Base-by-base conservation (phyloP, 2,113 vertebrate species). In the Chaenocephalus aceratus region DNA sequence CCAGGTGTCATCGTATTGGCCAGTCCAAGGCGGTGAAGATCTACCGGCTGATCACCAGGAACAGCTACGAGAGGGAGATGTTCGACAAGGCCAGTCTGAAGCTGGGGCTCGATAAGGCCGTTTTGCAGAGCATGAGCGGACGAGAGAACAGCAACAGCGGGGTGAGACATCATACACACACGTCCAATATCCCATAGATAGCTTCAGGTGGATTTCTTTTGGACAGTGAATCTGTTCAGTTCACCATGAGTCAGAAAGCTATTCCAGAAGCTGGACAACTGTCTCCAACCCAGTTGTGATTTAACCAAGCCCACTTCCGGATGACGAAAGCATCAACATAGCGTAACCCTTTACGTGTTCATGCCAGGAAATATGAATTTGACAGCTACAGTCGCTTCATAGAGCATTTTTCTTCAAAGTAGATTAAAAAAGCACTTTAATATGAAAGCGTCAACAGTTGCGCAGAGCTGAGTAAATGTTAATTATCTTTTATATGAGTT, bases 31-130 rank as follows among this genome's bases (percentile, higher is more conserved):
- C 98, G 2, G 98, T 99, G 79, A 99, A 99, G 93, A 99, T 99
- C 90, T 99, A 99, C 89, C 95, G 98, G 10, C 95, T 99, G 91
- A 98, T 99, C 91, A 99, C 98, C 72, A 96, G 98, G 76, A 99
- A 99, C 92, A 99, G 97, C 75, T 99, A 99, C 0, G 98, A 99
- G 94, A 95, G 98, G 88, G 98, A 99, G 87, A 99, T 99, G 98
- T 99, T 99, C n/a, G 98, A 99, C 94, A 99, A 99, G 92, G 98
- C 98, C 76, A 99, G 98, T 87, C 92, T 99, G 86, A 99, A 99
- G 87, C 95, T 99, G 57, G 98, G 98, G 10, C 95, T 99, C 44
- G 98, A 99, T 90, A 99, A 99, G 91, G 98, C 98, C 1, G 98
- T 99, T 60, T 94, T 99, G 0, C 98, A 99, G 49, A 99, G 97